Evolutionary conservation across 2,113 vertebrate species (phyloP).

Genomic region (Gila orcuttii): DNA sequence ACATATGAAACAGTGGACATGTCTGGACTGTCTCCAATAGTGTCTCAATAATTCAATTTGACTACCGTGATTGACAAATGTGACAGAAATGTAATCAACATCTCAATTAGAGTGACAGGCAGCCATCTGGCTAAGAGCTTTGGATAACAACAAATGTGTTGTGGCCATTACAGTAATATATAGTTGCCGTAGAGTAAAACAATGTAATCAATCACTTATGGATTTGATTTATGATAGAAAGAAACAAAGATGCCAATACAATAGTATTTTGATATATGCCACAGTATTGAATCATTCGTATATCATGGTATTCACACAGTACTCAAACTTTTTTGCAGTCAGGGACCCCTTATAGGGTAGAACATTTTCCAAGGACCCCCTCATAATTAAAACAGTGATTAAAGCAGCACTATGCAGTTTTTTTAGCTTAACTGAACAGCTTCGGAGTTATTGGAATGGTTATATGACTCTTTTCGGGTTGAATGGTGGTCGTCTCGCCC

Average conservation of each 20-base stretch:
- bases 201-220: background rate
- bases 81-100: background rate
- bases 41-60: background rate
- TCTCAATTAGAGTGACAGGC: background rate
- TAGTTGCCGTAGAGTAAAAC: background rate
- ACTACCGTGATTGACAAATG: background rate
- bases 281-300: background rate
- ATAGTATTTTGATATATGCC: background rate
- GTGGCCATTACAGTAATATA: background rate
- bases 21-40: background rate
- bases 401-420: too few species aligned
- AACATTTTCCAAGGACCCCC: too few species aligned
- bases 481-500: too few species aligned
- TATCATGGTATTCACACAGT: too few species aligned
- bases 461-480: too few species aligned
- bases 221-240: background rate
- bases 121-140: constrained; percentile 5
- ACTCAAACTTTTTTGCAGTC: too few species aligned
- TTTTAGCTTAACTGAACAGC: too few species aligned
- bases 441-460: too few species aligned
- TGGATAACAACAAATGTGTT: constrained; percentile 17
- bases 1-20: background rate
- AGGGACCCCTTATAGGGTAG: too few species aligned
- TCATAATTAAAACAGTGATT: too few species aligned
- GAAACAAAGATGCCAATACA: background rate